Conservation (phyloP, 2,888 invertebrate genomes). For the Cryptophagus acutangulus region DNA sequence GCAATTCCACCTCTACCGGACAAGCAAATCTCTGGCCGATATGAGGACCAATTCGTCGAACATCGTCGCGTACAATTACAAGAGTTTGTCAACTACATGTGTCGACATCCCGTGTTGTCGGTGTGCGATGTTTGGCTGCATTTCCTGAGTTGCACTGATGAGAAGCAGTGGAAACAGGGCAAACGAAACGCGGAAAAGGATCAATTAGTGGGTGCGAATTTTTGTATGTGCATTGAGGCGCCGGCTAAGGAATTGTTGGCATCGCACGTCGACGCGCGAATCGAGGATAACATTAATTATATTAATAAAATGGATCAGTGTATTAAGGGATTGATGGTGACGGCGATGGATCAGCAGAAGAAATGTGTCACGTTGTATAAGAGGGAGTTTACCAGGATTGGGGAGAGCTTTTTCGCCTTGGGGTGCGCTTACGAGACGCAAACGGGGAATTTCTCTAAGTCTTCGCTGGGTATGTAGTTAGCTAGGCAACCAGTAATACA, state of each 20-base stretch:
- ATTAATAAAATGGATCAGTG: slow-evolving; percentile 82
- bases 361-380: slow-evolving; percentile 80
- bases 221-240: slow-evolving; percentile 83
- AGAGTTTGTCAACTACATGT: slow-evolving; percentile 95
- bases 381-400: slow-evolving; percentile 86
- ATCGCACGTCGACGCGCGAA: slow-evolving; percentile 72
- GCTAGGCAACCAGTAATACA: slow-evolving; percentile 4
- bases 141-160: slow-evolving; percentile 95
- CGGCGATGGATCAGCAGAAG: slow-evolving; percentile 80
- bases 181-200: slow-evolving; percentile 95
- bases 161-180: slow-evolving; percentile 95
- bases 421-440: slow-evolving; percentile 81
- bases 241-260: slow-evolving; percentile 74
- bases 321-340: slow-evolving; percentile 75
- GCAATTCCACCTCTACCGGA: slow-evolving; percentile 97
- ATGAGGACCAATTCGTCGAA: slow-evolving; percentile 93
- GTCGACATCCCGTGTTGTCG: slow-evolving; percentile 91
- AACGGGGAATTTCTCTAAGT: slow-evolving; percentile 58
- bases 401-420: slow-evolving; percentile 78
- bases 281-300: slow-evolving; percentile 79
- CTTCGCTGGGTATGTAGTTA: slow-evolving; percentile 70
- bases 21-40: slow-evolving; percentile 86
- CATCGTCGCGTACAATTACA: slow-evolving; percentile 90
- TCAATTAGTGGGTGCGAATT: slow-evolving; percentile 81
- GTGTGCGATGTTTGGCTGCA: slow-evolving; percentile 92